These are phyloP conservation scores for Bembecia ichneumoniformis DNA, from an alignment of 2,888 invertebrate genomes.

Conservation along the genomic window DNA sequence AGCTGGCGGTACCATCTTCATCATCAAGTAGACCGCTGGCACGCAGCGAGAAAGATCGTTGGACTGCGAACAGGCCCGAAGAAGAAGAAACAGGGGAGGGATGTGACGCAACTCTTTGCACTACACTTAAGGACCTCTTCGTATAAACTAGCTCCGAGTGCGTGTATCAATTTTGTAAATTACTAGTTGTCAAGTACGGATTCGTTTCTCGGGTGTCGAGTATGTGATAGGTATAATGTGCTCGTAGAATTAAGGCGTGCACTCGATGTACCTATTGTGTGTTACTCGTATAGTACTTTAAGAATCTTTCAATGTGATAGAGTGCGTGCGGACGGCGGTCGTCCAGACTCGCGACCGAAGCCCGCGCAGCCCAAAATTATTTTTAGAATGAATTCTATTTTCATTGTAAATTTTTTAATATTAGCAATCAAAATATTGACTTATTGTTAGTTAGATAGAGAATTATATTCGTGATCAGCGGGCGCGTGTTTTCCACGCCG, in stretches of 20 bases:
- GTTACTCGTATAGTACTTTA: constrained; percentile 48
- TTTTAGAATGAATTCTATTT: constrained; percentile 72
- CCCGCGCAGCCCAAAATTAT: constrained; percentile 49
- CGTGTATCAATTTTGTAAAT: constrained; percentile 46
- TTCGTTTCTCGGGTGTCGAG: constrained; percentile 35
- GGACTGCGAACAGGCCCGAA: constrained; percentile 75
- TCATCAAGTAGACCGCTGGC: constrained; percentile 27
- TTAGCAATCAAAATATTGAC: constrained; percentile 62
- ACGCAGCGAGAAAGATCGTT: constrained; percentile 54
- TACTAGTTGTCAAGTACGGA: constrained; percentile 49
- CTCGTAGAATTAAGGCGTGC: constrained; percentile 16
- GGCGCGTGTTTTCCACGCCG: constrained; percentile 59
- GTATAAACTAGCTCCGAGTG: constrained; percentile 72
- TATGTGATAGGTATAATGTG: constrained; percentile 23
- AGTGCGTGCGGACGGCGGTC: constrained; percentile 56
- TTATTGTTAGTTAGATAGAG: constrained; percentile 69
- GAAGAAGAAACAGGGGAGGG: constrained; percentile 80
- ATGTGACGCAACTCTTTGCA: constrained; percentile 86
- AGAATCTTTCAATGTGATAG: constrained; percentile 72
- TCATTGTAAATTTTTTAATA: constrained; percentile 70
- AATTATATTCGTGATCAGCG: constrained; percentile 59
- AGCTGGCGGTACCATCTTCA: constrained; percentile 43
- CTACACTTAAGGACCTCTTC: constrained; percentile 88
- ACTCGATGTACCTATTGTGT: constrained; percentile 35
- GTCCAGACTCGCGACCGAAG: constrained; percentile 60